phyloP scores from a whole-genome alignment of 2,113 vertebrate genomes.

The Ceyx margarethae region DNA sequence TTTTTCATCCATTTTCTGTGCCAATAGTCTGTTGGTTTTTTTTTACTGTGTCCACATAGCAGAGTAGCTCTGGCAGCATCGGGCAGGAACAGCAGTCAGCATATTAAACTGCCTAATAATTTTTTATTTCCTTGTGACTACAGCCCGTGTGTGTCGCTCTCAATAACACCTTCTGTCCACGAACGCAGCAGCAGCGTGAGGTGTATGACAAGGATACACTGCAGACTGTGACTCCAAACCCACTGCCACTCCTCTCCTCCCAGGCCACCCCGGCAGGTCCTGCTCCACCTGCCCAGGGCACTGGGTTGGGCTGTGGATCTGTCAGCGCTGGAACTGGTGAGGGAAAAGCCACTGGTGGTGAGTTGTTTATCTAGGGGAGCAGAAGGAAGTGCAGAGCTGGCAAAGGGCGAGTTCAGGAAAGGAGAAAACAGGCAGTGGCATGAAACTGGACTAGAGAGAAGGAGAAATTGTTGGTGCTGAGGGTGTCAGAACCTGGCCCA shows the following conservation, averaged over 20 bases:
- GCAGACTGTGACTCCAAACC: rapidly evolving
- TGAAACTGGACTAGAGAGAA: too few species aligned
- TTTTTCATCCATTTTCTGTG: neutral
- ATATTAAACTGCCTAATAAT: rapidly evolving
- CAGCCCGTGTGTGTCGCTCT: rapidly evolving
- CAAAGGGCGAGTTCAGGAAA: neutral
- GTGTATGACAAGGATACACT: rapidly evolving
- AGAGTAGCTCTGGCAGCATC: neutral
- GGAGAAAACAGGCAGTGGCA: too few species aligned
- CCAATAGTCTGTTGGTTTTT: too few species aligned
- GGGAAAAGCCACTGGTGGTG: neutral
- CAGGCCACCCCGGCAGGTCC: rapidly evolving
- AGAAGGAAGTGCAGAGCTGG: too few species aligned
- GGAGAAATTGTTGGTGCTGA: too few species aligned
- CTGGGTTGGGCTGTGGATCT: rapidly evolving
- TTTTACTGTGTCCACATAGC: neutral
- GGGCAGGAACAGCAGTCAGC: neutral
- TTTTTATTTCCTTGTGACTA: neutral
- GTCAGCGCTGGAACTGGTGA: rapidly evolving
- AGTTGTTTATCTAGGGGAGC: neutral
- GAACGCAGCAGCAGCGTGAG: neutral
- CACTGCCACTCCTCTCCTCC: rapidly evolving
- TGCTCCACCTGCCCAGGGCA: rapidly evolving
- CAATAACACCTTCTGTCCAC: neutral
- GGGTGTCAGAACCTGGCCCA: too few species aligned